A percentile compares a stretch with the other conserved stretches of the same genome.
These are phyloP conservation scores for Drosophila sordidapex DNA, from an alignment of 2,888 invertebrate species.

Conservation along the genomic window DNA sequence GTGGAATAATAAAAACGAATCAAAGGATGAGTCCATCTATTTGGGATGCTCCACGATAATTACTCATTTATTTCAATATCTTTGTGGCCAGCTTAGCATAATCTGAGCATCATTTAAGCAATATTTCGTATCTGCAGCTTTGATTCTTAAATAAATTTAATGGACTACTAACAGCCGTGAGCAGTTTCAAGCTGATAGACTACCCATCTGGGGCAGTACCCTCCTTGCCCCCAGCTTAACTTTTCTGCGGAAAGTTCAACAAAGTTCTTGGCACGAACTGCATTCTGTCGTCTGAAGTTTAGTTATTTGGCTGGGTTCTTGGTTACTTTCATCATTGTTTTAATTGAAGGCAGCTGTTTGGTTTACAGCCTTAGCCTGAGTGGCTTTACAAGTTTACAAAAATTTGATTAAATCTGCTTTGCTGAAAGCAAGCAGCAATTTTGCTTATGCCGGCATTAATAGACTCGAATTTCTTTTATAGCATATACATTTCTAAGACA, in stretches of 20 bases:
- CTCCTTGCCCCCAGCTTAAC: slow-evolving; percentile 19
- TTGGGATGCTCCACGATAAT: slow-evolving; percentile 1
- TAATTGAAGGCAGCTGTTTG: slow-evolving; percentile 56
- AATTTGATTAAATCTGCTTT: slow-evolving; percentile 34
- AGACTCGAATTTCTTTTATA: background rate
- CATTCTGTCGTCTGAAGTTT: slow-evolving; percentile 31
- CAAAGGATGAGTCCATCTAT: slow-evolving; percentile 6
- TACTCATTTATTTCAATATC: slow-evolving; percentile 1
- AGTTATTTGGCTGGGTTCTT: slow-evolving; percentile 26
- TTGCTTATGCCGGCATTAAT: background rate
- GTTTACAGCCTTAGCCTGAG: slow-evolving; percentile 2
- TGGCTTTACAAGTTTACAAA: slow-evolving; percentile 40
- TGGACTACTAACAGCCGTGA: slow-evolving; percentile 1
- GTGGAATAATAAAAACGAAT: slow-evolving; percentile 7
- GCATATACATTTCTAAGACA: background rate
- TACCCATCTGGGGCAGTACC: slow-evolving; percentile 9
- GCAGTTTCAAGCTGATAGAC: background rate
- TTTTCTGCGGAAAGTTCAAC: slow-evolving; percentile 43
- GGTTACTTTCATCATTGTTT: slow-evolving; percentile 39
- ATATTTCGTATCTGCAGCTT: slow-evolving; percentile 12
- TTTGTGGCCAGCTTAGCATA: background rate
- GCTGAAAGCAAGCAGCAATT: slow-evolving; percentile 6
- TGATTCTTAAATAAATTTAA: slow-evolving; percentile 6
- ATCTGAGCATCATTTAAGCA: slow-evolving; percentile 3
- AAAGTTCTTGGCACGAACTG: slow-evolving; percentile 44